A percentile compares a stretch with the other conserved stretches of the same genome.
These are phyloP conservation scores for pig (Sus scrofa) DNA, from an alignment of 2,113 vertebrate genomes.

Conservation along the genomic window DNA sequence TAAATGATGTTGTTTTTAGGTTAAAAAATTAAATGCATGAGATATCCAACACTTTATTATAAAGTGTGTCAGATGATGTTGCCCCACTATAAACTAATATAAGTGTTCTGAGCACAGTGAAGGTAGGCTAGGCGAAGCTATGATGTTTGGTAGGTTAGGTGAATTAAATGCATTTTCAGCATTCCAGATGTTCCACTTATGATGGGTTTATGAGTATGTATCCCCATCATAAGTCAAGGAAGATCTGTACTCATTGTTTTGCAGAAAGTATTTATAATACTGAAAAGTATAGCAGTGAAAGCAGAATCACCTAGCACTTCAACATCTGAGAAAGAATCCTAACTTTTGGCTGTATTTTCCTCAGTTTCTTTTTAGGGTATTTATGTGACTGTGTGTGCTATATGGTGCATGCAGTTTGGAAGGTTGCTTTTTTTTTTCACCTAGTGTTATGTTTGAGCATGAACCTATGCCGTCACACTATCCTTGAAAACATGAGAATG, in stretches of 20 bases:
- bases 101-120: background rate
- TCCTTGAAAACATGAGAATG: background rate
- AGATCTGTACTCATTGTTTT: background rate
- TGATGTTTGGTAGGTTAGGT: background rate
- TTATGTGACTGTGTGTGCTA: too few species aligned
- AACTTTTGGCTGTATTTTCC: background rate
- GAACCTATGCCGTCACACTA: fast-evolving
- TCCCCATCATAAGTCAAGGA: background rate
- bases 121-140: background rate
- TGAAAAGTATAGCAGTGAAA: conserved; percentile 2
- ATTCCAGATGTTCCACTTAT: background rate
- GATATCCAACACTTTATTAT: background rate
- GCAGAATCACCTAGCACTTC: background rate
- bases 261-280: background rate
- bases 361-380: background rate
- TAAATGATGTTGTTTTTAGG: background rate
- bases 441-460: background rate
- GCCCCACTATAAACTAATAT: background rate
- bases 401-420: background rate
- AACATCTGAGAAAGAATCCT: background rate
- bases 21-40: too few species aligned
- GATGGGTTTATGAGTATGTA: background rate
- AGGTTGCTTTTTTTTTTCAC: background rate
- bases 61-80: background rate
- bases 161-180: background rate